Conservation (phyloP, 2,888 invertebrate genomes). For the Drosophila meridiana region DNA sequence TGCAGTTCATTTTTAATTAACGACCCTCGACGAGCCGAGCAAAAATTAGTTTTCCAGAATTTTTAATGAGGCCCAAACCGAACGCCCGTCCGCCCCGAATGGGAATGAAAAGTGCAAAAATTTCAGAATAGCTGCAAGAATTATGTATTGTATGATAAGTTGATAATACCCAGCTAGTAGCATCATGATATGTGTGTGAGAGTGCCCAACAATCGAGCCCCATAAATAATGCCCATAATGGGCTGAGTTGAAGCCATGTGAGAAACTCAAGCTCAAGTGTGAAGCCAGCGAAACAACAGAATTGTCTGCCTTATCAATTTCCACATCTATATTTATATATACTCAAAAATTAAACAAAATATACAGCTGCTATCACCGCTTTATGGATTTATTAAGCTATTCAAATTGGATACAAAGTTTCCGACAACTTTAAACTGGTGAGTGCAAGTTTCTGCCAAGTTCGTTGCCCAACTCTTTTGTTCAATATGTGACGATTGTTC, state of each 20-base stretch:
- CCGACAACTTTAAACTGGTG: conserved; percentile 70
- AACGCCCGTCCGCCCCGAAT: conserved; percentile 28
- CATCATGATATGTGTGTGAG: conserved; percentile 76
- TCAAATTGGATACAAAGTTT: conserved; percentile 79
- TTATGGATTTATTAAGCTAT: conserved; percentile 74
- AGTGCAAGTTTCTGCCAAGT: conserved; percentile 71
- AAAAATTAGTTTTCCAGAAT: conserved; percentile 67
- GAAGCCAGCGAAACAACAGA: conserved; percentile 42
- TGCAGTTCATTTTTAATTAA: conserved; percentile 75
- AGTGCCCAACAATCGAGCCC: conserved; percentile 72
- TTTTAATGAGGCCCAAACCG: conserved; percentile 58
- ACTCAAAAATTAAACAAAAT: conserved; percentile 17
- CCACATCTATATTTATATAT: conserved; percentile 55
- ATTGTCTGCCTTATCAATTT: conserved; percentile 58
- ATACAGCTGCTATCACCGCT: conserved; percentile 41
- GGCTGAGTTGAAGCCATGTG: conserved; percentile 73
- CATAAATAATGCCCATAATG: conserved; percentile 76
- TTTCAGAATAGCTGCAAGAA: conserved; percentile 71
- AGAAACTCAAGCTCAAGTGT: conserved; percentile 74
- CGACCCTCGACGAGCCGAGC: conserved; percentile 53
- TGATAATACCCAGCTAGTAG: conserved; percentile 47
- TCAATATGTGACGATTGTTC: conserved; percentile 14
- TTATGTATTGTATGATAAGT: conserved; percentile 79
- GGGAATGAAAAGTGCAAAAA: conserved; percentile 71
- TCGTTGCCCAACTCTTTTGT: conserved; percentile 74